A percentile compares a stretch with the other conserved stretches of the same genome.
These are phyloP conservation scores for Eretmochelys imbricata DNA, from an alignment of 2,113 vertebrate species.

Conservation along the genomic window DNA sequence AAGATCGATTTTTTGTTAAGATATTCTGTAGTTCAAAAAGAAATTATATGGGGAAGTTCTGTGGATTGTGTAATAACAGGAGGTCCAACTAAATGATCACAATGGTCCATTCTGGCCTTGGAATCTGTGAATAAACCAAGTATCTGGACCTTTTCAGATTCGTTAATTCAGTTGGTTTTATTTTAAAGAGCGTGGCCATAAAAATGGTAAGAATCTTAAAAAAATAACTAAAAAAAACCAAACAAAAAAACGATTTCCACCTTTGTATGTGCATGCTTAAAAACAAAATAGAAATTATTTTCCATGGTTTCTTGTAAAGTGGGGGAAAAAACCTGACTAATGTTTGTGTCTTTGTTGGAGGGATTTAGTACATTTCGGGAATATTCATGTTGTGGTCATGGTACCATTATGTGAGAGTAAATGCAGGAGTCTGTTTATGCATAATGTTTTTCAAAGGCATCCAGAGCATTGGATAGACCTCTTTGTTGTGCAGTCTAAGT, in stretches of 20 bases:
- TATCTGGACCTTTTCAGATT: fast-evolving
- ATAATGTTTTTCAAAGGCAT: constrained; percentile 16
- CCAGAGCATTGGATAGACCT: constrained; percentile 13
- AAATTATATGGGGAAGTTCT: too few species aligned
- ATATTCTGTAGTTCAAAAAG: too few species aligned
- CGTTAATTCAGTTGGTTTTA: not conserved
- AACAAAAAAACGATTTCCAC: not conserved
- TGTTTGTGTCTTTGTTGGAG: not conserved
- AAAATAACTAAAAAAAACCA: not conserved
- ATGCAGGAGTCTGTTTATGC: constrained; percentile 16
- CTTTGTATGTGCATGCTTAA: not conserved
- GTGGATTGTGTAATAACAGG: too few species aligned
- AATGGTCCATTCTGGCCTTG: too few species aligned
- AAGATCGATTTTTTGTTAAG: too few species aligned
- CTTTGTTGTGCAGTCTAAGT: not conserved
- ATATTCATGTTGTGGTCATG: constrained; percentile 30
- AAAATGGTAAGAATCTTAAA: not conserved
- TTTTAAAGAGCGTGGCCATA: fast-evolving
- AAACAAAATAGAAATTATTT: not conserved
- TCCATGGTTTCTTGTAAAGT: not conserved
- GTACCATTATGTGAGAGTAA: constrained; percentile 27
- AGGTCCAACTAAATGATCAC: too few species aligned
- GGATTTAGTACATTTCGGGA: not conserved
- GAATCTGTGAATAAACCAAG: not conserved
- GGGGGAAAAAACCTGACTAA: not conserved